Evolutionary conservation across 2,888 invertebrate species (phyloP).

Genomic region (Spicauda simplicius): DNA sequence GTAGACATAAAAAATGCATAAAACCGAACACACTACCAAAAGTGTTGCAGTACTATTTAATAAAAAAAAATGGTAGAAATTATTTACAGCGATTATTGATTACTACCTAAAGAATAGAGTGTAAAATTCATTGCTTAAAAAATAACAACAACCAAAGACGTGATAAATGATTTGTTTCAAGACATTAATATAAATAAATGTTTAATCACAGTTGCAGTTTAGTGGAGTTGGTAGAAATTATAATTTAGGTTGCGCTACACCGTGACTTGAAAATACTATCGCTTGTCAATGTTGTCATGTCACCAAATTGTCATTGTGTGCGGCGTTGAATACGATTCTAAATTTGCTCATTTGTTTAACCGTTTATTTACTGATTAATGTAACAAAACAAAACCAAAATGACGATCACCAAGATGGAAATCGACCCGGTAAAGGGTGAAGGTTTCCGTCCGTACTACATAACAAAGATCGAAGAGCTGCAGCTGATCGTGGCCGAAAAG

Average conservation of each 20-base stretch:
- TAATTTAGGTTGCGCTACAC: slow-evolving; percentile 38
- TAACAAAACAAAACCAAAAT: slow-evolving; percentile 54
- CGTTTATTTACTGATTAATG: slow-evolving; percentile 34
- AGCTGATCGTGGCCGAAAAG: slow-evolving; percentile 98
- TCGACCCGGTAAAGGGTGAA: slow-evolving; percentile 90
- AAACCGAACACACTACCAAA: no score
- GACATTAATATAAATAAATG: no score
- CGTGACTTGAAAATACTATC: slow-evolving; percentile 63
- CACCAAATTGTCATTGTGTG: neutral
- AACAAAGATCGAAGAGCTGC: slow-evolving; percentile 98
- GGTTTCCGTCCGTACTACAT: slow-evolving; percentile 98
- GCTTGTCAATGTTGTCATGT: slow-evolving; percentile 32
- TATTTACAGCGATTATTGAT: no score
- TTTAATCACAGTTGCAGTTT: neutral
- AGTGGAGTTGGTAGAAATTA: slow-evolving; percentile 9
- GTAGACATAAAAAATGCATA: no score
- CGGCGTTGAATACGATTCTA: slow-evolving; percentile 2
- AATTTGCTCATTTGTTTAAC: slow-evolving; percentile 4
- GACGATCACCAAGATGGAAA: slow-evolving; percentile 87
- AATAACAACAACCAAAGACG: no score
- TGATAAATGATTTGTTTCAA: no score
- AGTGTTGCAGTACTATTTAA: no score
- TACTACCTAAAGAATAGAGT: no score
- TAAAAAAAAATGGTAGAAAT: no score
- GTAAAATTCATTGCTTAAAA: no score